Base-by-base conservation (phyloP, 2,113 vertebrate genomes). In the Calypte anna region DNA sequence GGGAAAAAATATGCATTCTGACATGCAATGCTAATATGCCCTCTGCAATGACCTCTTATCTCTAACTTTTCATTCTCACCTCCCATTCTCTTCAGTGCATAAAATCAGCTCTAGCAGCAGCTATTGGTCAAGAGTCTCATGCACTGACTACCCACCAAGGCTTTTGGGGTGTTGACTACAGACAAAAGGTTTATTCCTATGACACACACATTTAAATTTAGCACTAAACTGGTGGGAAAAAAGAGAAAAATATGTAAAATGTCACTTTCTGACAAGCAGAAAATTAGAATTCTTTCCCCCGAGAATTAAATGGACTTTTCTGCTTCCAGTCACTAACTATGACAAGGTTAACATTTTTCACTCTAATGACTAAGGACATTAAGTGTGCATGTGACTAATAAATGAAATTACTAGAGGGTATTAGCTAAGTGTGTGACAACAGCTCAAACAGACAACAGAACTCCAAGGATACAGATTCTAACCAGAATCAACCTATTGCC, bases 301-400 rank as follows among this genome's bases (percentile, higher is more conserved):
- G 90, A 96, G 96, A 97, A 94, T 89, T 91, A 96, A 97, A 97
- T 90, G 92, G 94, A 94, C 96, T 96, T 97, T 96, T 91, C 91
- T 97, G 96, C 97, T 97, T 94, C 94, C 72, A 97, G 97, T 97
- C 96, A 96, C 94, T 96, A 96, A 91, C 88, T 94, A 89, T 96
- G 96, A 97, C 97, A 97, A 97, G 97, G 96, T 97, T 97, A 97
- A 97, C 96, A 95, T 97, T 97, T 96, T 94, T 97, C 94, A 96
- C 96, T 90, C 91, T 97, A 97, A 97, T 97, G 92, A 97, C 86
- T 93, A 77, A 94, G 93, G 96, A 98, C 96, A 94, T 97, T 94
- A 97, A 94, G 59, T 77, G 90, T 90, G 91, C 87, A 86, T 90
- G 86, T 82, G 94, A 96, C 90, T 92, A 95, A 96, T 91, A 82